These are phyloP conservation scores for Drosophila kokeensis DNA, from an alignment of 2,888 invertebrate species.

Conservation along the genomic window DNA sequence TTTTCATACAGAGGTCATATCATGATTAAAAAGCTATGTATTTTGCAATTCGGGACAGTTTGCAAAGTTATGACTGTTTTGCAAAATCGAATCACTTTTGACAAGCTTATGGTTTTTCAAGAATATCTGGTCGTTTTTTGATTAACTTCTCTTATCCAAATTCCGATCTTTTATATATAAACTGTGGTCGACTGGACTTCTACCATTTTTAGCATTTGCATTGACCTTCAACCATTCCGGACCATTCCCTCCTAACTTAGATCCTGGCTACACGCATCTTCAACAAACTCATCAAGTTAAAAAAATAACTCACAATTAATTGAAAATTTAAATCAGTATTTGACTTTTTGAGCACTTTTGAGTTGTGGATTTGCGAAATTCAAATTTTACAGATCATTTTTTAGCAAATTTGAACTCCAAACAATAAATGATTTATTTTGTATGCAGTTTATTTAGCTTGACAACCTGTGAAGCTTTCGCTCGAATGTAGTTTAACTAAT, in stretches of 20 bases:
- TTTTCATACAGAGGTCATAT: neutral
- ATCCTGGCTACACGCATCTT: neutral
- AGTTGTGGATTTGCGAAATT: neutral
- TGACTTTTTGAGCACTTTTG: no score
- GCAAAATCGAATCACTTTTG: neutral
- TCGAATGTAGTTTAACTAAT: conserved; percentile 17
- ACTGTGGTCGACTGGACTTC: neutral
- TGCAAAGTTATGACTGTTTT: neutral
- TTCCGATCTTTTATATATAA: neutral
- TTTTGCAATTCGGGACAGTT: no score
- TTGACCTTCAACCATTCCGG: neutral
- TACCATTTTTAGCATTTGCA: neutral
- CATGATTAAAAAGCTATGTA: neutral
- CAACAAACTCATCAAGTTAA: neutral
- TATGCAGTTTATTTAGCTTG: neutral
- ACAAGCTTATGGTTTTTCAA: neutral
- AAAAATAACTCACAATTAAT: neutral
- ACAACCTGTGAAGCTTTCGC: neutral
- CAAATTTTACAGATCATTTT: neutral
- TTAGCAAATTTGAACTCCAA: neutral
- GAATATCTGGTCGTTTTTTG: neutral
- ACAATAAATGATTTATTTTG: neutral
- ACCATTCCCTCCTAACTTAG: neutral
- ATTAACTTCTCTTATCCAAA: neutral
- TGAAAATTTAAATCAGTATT: neutral